Evolutionary conservation across 2,113 vertebrate species (phyloP), one percentile per base, ranked within the genome.

Genomic region (Cyprinus carpio): DNA sequence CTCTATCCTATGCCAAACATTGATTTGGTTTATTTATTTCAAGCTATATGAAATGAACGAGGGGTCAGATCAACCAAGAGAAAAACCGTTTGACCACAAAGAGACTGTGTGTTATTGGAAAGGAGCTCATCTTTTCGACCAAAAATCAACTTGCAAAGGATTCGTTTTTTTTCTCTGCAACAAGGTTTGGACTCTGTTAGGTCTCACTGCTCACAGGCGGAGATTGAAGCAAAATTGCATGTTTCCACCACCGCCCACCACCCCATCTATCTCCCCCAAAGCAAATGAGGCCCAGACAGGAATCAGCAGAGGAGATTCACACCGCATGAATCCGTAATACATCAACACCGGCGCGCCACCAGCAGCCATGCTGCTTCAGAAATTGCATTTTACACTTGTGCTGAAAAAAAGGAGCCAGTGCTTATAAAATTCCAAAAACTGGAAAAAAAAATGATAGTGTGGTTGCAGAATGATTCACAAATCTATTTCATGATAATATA

Each of bases 241-340:
- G 85, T 89, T 85, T 87, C 84, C 85, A 72, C 49, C 54, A 79
- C 34, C 34, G 13, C 31, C 37, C n/a, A 81, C 60, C n/a, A 81
- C 58, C 56, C 60, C 10, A 25, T 81, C 64, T 71, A 54, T 54
- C 18, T 49, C 46, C 64, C 74, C 88, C 67, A 87, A 89, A 89
- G 82, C 87, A 89, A 89, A 89, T 89, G 87, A 89, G 87, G 87
- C 85, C 88, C 87, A 84, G 85, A 77, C 85, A 84, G 86, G 81
- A 89, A 84, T 85, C 79, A 89, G 86, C 84, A 84, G 78, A 88
- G 77, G 69, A 81, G 87, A 89, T 89, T 86, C 87, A 86, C 88
- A 89, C 84, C 84, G 75, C 88, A 89, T 89, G 88, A 89, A 89
- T 89, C 88, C 67, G 83, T 85, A 89, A 89, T 89, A 87, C 88